Evolutionary conservation across 64 coral and sea anemone species (phyloP).

Genomic region (Anthopleura sola): DNA sequence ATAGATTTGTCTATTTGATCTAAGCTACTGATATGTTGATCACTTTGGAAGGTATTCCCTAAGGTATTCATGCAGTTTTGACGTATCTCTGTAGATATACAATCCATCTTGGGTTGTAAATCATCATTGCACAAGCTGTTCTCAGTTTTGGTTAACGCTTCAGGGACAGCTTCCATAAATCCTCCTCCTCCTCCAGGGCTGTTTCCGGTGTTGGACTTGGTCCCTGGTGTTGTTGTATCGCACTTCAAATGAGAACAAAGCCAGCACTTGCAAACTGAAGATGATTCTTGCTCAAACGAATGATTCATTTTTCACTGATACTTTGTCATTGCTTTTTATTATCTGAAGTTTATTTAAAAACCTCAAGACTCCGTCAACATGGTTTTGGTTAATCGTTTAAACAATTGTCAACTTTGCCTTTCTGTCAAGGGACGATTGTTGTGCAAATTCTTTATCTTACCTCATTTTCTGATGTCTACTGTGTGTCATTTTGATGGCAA

Average conservation of each 20-base stretch:
- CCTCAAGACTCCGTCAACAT: not conserved
- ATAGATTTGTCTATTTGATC: not conserved
- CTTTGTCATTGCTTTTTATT: not conserved
- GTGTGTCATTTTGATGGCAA: no score
- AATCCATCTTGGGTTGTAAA: not conserved
- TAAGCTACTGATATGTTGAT: not conserved
- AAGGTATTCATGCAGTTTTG: no score
- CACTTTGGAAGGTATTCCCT: not conserved
- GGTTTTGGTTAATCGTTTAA: no score
- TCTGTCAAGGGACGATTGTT: no score
- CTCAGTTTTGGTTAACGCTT: not conserved
- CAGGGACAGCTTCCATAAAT: not conserved
- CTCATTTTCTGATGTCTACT: no score
- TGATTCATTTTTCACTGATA: not conserved
- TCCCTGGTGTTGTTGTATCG: not conserved
- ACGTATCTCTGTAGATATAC: not conserved
- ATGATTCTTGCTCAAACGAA: not conserved
- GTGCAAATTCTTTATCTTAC: no score
- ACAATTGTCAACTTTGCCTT: no score
- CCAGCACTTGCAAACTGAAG: not conserved
- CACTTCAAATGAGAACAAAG: not conserved
- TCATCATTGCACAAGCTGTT: not conserved
- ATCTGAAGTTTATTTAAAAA: not conserved
- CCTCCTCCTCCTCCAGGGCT: not conserved
- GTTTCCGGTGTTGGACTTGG: not conserved